phyloP scores from a whole-genome alignment of 2,797 vertebrate genomes.

The Rhabdophis nuchalis region DNA sequence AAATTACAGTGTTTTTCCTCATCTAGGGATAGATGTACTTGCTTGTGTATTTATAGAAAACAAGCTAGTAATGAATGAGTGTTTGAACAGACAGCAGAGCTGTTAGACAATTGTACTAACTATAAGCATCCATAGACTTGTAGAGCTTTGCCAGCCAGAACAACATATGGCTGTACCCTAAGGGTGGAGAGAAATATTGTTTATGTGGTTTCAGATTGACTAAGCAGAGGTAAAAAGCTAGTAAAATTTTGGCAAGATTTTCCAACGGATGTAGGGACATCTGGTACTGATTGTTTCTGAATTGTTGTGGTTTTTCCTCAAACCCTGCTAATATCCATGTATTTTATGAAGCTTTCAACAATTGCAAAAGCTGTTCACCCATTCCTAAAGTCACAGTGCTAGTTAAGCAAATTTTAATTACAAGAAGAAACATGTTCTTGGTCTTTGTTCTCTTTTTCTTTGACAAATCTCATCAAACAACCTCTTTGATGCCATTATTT shows the following conservation, averaged over 20 bases:
- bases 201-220: slow-evolving; percentile 21
- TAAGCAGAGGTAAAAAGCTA: background rate
- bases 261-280: slow-evolving; percentile 2
- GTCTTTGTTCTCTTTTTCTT: slow-evolving; percentile 4
- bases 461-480: background rate
- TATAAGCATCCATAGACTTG: background rate
- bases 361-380: background rate
- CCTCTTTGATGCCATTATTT: background rate
- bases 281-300: slow-evolving; percentile 27
- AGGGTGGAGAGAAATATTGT: slow-evolving; percentile 7
- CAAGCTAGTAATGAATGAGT: slow-evolving; percentile 21
- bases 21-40: background rate
- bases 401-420: slow-evolving; percentile 9
- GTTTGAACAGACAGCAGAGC: slow-evolving; percentile 16
- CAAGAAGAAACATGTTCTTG: background rate
- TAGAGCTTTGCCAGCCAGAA: background rate
- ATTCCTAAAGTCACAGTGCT: slow-evolving; percentile 1
- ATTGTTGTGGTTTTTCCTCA: background rate
- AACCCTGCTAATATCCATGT: slow-evolving; percentile 6
- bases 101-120: background rate
- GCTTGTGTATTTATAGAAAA: slow-evolving; percentile 2
- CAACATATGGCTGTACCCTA: slow-evolving; percentile 18
- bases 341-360: slow-evolving; percentile 16
- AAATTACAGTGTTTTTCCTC: background rate
- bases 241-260: slow-evolving; percentile 19